Conservation (phyloP, 1,140 invertebrate species). For the Apis dorsata region DNA sequence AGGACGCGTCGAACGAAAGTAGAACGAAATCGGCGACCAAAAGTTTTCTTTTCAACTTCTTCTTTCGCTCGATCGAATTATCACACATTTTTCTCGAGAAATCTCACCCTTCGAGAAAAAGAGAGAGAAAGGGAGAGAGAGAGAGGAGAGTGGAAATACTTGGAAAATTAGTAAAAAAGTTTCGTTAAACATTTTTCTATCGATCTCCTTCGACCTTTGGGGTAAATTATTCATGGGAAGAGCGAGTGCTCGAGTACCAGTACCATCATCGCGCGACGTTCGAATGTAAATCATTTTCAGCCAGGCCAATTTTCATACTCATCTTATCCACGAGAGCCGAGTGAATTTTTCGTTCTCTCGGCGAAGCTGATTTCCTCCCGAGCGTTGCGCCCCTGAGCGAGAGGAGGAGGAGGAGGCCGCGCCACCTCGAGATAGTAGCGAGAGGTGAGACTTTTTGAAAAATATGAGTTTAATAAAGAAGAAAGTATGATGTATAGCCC, state of each 20-base stretch:
- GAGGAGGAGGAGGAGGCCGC: slow-evolving; percentile 55
- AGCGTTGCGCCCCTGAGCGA: slow-evolving; percentile 45
- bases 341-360: slow-evolving; percentile 62
- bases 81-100: background rate
- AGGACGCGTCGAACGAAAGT: slow-evolving; percentile 64
- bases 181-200: slow-evolving; percentile 38
- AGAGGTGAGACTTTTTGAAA: slow-evolving; percentile 71
- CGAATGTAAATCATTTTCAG: slow-evolving; percentile 57
- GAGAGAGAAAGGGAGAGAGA: no score
- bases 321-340: slow-evolving; percentile 60
- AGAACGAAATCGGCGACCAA: no score
- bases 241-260: background rate
- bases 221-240: slow-evolving; percentile 50
- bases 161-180: no score
- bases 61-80: slow-evolving; percentile 14
- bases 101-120: background rate
- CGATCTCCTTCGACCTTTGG: background rate
- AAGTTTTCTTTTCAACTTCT: slow-evolving; percentile 43
- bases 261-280: slow-evolving; percentile 37
- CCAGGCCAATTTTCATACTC: slow-evolving; percentile 58
- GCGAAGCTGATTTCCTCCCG: slow-evolving; percentile 61
- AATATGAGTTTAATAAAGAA: slow-evolving; percentile 80
- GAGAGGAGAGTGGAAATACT: no score
- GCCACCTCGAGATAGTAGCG: slow-evolving; percentile 47
- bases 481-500: slow-evolving; percentile 75